Conservation (phyloP, 2,113 vertebrate genomes). For the Spilogale gracilis region DNA sequence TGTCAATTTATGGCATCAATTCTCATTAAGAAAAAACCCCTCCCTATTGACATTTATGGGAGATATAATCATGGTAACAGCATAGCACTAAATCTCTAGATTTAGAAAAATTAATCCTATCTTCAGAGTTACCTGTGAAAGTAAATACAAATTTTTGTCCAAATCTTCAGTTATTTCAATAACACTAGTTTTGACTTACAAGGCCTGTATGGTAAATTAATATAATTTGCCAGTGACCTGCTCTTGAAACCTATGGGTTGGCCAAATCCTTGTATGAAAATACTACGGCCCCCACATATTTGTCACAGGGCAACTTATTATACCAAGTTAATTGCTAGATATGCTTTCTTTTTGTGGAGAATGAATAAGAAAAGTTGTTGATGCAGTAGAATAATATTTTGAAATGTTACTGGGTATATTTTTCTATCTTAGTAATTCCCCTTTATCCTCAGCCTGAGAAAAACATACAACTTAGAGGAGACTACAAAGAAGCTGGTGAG, state of each 20-base stretch:
- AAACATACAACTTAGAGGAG: neutral
- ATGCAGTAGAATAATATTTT: conserved; percentile 21
- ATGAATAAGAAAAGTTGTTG: neutral
- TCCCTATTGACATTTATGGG: neutral
- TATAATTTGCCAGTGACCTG: neutral
- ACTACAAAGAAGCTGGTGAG: neutral
- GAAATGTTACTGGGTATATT: neutral
- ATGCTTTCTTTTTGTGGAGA: neutral
- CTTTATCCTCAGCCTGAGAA: neutral
- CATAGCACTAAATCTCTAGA: neutral
- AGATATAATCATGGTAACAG: neutral
- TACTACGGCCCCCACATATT: neutral
- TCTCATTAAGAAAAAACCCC: neutral
- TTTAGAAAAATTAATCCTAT: neutral
- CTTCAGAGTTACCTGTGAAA: neutral
- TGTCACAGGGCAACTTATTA: neutral
- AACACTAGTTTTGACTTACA: neutral
- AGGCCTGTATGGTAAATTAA: neutral
- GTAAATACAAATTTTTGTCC: conserved; percentile 16
- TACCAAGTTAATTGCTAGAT: neutral
- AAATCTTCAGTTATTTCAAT: neutral
- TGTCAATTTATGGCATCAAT: neutral
- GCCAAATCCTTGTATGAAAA: neutral
- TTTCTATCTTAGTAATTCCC: conserved; percentile 17
- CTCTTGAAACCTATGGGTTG: neutral